Percentiles rank a stretch among this genome's conserved stretches.
Evolutionary conservation across 1,140 invertebrate species (phyloP).

Genomic region (Pygmarrhopalites habei): DNA sequence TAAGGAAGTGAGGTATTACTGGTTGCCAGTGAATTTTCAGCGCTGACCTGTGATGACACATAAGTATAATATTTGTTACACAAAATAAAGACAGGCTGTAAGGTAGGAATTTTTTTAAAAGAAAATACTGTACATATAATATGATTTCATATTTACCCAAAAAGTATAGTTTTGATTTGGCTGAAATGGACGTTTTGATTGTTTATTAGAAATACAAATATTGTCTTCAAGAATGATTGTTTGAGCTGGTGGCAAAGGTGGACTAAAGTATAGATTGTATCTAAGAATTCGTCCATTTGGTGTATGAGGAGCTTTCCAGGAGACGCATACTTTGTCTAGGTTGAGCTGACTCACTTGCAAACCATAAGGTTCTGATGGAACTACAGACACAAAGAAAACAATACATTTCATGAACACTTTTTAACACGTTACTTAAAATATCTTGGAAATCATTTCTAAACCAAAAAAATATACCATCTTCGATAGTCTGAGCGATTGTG

Average conservation of each 20-base stretch:
- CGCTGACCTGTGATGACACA: constrained; percentile 51
- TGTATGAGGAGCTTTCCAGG: constrained; percentile 57
- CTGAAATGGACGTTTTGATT: constrained; percentile 53
- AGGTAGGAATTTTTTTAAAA: constrained; percentile 15
- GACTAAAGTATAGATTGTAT: constrained; percentile 58
- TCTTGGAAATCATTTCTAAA: not conserved
- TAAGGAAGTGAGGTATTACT: constrained; percentile 55
- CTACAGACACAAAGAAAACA: constrained; percentile 41
- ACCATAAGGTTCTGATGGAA: constrained; percentile 58
- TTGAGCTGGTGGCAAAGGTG: constrained; percentile 48
- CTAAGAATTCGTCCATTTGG: constrained; percentile 56
- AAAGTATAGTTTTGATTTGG: constrained; percentile 61
- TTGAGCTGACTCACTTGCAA: constrained; percentile 57
- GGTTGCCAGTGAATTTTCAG: constrained; percentile 53
- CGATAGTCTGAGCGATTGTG: constrained; percentile 53
- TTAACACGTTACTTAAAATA: no score
- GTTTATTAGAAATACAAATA: constrained; percentile 42
- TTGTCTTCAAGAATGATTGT: constrained; percentile 37
- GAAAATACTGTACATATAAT: no score
- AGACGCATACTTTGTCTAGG: constrained; percentile 55
- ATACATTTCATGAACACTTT: not conserved
- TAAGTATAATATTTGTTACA: not conserved
- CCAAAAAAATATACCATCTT: constrained; percentile 49
- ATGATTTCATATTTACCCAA: constrained; percentile 65
- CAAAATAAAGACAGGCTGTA: constrained; percentile 8